Conservation (phyloP, 2,888 invertebrate species). For the Hemicrepidius hirtus region DNA sequence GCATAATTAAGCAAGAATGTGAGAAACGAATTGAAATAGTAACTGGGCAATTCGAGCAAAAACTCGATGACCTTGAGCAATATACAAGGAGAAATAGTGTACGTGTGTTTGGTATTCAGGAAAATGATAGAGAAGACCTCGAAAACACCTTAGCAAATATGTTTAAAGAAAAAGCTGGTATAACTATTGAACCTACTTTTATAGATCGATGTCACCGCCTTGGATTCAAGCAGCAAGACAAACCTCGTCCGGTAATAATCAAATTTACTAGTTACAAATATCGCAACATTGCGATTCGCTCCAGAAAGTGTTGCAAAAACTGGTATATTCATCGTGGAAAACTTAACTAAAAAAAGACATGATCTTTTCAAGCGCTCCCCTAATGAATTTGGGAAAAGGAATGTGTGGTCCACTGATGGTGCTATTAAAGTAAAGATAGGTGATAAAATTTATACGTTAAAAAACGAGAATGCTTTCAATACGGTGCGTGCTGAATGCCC, state of each 20-base stretch:
- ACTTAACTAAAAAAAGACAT: no score
- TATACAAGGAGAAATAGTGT: not conserved
- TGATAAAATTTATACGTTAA: no score
- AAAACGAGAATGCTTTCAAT: no score
- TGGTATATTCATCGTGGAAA: no score
- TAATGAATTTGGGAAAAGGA: no score
- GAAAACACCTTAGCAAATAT: not conserved
- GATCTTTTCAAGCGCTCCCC: no score
- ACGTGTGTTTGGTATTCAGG: not conserved
- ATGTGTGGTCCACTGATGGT: no score
- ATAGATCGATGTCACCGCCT: not conserved
- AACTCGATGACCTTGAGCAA: constrained; percentile 3
- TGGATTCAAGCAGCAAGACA: not conserved
- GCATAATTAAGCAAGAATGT: not conserved
- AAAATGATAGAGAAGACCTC: not conserved
- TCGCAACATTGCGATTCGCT: not conserved
- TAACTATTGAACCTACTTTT: not conserved
- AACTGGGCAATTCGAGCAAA: not conserved
- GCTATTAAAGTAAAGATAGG: no score
- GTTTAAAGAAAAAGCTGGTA: not conserved
- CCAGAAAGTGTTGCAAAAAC: no score
- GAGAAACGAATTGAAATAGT: not conserved
- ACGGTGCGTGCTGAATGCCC: no score
- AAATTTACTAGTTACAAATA: not conserved
- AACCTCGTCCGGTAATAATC: not conserved